These are phyloP conservation scores for Oxycera nigricornis DNA, from an alignment of 2,888 invertebrate species.

Conservation along the genomic window DNA sequence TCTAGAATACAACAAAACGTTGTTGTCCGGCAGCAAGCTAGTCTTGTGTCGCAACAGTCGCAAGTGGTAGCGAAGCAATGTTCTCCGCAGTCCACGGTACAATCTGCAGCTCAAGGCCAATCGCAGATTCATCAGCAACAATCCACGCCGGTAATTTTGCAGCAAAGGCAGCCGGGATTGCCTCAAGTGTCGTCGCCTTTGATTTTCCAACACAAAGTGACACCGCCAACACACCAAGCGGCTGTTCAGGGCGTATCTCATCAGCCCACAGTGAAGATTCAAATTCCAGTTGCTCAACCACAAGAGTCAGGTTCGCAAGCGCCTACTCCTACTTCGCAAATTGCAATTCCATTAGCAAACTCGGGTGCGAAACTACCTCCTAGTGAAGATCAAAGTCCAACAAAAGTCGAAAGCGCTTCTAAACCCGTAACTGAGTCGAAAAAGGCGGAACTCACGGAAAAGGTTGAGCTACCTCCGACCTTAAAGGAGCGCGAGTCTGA, in stretches of 20 bases:
- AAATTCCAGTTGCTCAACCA: slow-evolving; percentile 33
- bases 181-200: slow-evolving; percentile 5
- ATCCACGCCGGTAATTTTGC: slow-evolving; percentile 14
- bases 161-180: slow-evolving; percentile 10
- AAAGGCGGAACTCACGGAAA: not conserved
- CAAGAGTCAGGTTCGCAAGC: not conserved
- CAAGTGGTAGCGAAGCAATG: slow-evolving; percentile 8
- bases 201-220: slow-evolving; percentile 14
- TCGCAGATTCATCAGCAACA: slow-evolving; percentile 42
- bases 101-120: slow-evolving; percentile 29
- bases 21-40: slow-evolving; percentile 43
- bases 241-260: not conserved
- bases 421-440: not conserved
- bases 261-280: slow-evolving; percentile 8
- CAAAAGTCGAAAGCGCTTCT: not conserved
- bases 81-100: not conserved
- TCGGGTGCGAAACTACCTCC: not conserved
- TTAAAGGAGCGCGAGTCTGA: slow-evolving; percentile 4
- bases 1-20: slow-evolving; percentile 42
- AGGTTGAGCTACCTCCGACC: not conserved
- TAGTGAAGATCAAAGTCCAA: not conserved
- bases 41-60: slow-evolving; percentile 21
- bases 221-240: not conserved
- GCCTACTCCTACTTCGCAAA: not conserved
- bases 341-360: not conserved